Conservation (phyloP, 2,113 vertebrate species). For the Psettodes erumei region DNA sequence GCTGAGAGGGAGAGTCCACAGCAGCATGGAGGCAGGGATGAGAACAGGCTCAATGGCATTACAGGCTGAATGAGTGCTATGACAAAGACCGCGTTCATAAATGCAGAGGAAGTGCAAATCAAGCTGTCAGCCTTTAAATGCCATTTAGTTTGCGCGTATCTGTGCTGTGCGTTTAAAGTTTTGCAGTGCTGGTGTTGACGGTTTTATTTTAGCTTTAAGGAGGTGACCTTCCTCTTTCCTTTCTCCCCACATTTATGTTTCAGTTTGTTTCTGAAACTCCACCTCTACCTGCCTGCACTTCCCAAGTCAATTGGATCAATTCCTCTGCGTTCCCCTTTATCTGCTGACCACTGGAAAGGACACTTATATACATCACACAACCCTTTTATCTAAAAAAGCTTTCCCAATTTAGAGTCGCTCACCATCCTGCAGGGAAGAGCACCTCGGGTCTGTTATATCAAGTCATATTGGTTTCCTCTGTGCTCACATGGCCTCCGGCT, state of each 20-base stretch:
- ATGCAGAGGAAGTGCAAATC: conserved; percentile 70
- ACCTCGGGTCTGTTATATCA: conserved; percentile 62
- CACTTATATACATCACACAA: conserved; percentile 42
- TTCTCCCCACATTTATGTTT: conserved; percentile 27
- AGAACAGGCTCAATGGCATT: conserved; percentile 45
- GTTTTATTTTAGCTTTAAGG: conserved; percentile 55
- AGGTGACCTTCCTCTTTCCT: conserved; percentile 68
- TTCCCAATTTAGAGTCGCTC: conserved; percentile 66
- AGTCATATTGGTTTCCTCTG: conserved; percentile 58
- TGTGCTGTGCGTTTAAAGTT: conserved; percentile 49
- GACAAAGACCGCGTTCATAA: conserved; percentile 67
- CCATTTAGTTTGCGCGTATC: conserved; percentile 47
- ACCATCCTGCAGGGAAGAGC: conserved; percentile 35
- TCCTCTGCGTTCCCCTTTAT: conserved; percentile 55
- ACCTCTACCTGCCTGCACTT: conserved; percentile 37
- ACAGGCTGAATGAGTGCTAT: conserved; percentile 46
- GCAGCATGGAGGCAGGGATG: conserved; percentile 44
- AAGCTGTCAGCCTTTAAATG: conserved; percentile 73
- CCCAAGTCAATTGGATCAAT: conserved; percentile 61
- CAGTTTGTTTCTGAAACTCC: conserved; percentile 23
- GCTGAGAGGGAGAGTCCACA: conserved; percentile 55
- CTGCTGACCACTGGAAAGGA: conserved; percentile 49
- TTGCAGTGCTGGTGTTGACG: conserved; percentile 47
- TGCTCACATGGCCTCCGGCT: conserved; percentile 59
- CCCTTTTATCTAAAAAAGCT: conserved; percentile 42